Evolutionary conservation across 1,140 invertebrate genomes (phyloP).

Genomic region (Papilio machaon): DNA sequence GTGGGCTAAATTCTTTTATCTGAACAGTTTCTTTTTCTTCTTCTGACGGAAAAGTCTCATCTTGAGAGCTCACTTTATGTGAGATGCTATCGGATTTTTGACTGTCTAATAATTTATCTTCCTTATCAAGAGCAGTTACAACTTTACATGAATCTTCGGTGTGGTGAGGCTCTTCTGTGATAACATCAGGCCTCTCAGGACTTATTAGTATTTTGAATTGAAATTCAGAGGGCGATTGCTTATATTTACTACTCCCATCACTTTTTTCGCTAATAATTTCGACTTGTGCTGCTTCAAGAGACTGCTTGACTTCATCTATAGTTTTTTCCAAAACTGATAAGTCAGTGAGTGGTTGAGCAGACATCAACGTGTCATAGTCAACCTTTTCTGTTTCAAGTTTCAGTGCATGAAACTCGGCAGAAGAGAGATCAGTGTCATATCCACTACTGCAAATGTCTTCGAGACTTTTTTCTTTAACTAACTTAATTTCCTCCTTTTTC

Average conservation of each 20-base stretch:
- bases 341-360: constrained; percentile 76
- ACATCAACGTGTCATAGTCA: constrained; percentile 73
- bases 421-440: constrained; percentile 85
- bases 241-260: constrained; percentile 82
- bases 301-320: constrained; percentile 87
- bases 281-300: constrained; percentile 84
- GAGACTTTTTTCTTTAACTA: constrained; percentile 80
- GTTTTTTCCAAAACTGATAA: constrained; percentile 84
- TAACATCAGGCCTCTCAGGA: constrained; percentile 79
- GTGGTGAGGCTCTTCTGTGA: constrained; percentile 76
- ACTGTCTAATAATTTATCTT: constrained; percentile 64
- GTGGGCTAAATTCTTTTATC: constrained; percentile 74
- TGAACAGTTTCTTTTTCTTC: constrained; percentile 77
- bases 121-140: constrained; percentile 48
- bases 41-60: constrained; percentile 70
- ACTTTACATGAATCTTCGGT: constrained; percentile 66
- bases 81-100: constrained; percentile 69
- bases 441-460: constrained; percentile 85
- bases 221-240: constrained; percentile 88
- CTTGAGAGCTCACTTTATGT: constrained; percentile 74
- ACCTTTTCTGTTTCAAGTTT: constrained; percentile 81
- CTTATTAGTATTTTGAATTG: constrained; percentile 84
- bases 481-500: constrained; percentile 74
- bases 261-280: constrained; percentile 85
- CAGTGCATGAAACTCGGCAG: constrained; percentile 84